Evolutionary conservation across 2,113 vertebrate species (phyloP), one percentile per base, ranked within the genome.

Genomic region (Brachyistius frenatus): DNA sequence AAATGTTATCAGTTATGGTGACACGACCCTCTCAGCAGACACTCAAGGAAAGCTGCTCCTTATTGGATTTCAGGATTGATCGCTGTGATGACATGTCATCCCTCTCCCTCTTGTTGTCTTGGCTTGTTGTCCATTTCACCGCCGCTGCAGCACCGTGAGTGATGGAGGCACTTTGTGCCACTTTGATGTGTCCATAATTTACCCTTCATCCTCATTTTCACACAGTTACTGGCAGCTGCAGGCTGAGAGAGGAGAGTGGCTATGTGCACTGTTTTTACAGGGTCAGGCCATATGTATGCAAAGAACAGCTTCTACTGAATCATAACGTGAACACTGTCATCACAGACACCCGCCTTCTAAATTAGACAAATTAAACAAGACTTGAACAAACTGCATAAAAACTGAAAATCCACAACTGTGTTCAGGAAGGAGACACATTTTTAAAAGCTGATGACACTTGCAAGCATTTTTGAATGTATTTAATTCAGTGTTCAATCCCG

Each of bases 51-150:
- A 36, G 31, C 44, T 31, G 39, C 58, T 52, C 47, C 35, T 80
- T 73, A 73, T 87, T 84, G 73, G 62, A 84, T 78, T 66, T 66
- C n/a, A 37, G 60, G 49, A 74, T 61, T 81, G 81, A 81, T 74
- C 36, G 52, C 41, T 47, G 50, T 35, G 35, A 77, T 63, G 60
- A 62, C 52, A 41, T 5, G 15, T 50, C 56, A 15, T 73, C 61
- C n/a, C 35, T 60, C 62, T 73, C 46, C 36, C 35, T 61, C 66
- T 56, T 1, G 4, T 31, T 71, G 50, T 58, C 60, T 72, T 62
- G 36, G 37, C 39, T 14, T 39, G 47, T 37, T 60, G 39, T 67
- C 33, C 31, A 33, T 47, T 39, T 58, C 35, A 13, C 36, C 57
- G 11, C 33, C 67, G 57, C 71, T 64, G 52, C 54, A 58, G 58